Conservation (phyloP, 2,113 vertebrate genomes). For the Rana temporaria region DNA sequence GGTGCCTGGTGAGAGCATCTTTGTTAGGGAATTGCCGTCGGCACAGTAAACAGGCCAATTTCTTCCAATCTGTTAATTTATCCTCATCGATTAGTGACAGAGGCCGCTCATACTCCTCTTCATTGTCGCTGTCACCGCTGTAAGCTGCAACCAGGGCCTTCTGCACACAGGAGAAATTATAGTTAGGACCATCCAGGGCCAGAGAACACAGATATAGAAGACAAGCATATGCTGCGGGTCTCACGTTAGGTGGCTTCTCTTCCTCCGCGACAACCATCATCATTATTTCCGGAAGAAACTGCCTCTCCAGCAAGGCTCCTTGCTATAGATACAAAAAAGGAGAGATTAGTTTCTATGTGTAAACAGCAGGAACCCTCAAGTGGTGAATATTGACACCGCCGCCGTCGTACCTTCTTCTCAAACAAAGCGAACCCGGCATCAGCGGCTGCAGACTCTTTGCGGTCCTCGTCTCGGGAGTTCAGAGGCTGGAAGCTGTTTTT, state of each 20-base stretch:
- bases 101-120: constrained; percentile 84
- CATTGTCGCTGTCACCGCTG: constrained; percentile 95
- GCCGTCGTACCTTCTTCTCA: constrained; percentile 91
- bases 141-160: constrained; percentile 94
- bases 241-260: constrained; percentile 80
- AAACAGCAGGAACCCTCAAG: accelerated
- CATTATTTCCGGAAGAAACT: constrained; percentile 84
- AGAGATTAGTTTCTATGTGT: background rate
- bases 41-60: constrained; percentile 93
- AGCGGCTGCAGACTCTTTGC: constrained; percentile 92
- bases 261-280: constrained; percentile 81
- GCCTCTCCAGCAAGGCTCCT: constrained; percentile 83
- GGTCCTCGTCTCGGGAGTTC: constrained; percentile 83
- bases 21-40: constrained; percentile 95
- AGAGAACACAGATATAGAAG: no score
- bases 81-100: constrained; percentile 80
- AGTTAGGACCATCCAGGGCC: background rate
- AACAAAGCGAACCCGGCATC: constrained; percentile 95
- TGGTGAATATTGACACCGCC: no score
- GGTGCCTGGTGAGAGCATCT: constrained; percentile 89
- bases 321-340: constrained; percentile 60
- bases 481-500: constrained; percentile 94
- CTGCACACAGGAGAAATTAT: constrained; percentile 63
- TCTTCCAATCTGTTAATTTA: constrained; percentile 95
- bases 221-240: background rate